Base-by-base conservation (phyloP, 2,888 invertebrate species). In the Lathronympha strigana region DNA sequence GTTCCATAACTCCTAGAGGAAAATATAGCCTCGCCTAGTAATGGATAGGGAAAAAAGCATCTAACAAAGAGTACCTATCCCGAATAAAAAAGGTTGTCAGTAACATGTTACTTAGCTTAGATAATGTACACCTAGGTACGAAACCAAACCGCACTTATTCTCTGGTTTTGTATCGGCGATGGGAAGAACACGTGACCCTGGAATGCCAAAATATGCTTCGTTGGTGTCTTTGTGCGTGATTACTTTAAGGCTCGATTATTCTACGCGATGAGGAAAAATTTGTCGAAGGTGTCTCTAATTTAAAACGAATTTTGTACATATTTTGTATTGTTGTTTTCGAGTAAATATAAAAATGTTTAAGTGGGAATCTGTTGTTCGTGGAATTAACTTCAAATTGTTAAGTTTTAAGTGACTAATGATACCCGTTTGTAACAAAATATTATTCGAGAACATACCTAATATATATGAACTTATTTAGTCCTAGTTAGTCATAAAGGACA, bases 231-330 rank as follows among this genome's bases (percentile, higher is more conserved):
- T 66, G 61, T 66, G 60, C 49, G 47, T 54, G 66, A 66, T 66
- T 61, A 31, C 25, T 38, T 66, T 66, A 66, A 54, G 66, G 15
- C 38, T 66, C 66, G 66, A 66, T 66, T 61, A 66, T 66, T 66
- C 61, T 66, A 45, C 23, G 61, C 54, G 47, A 61, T 17, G 23
- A 36, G n/a, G 40, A 43, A 54, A 40, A 53, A 53, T 53, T 40
- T 47, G 33, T 6, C 38, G 11, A 60, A 60, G 64, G 58, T 60
- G 51, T 64, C 49, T 15, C 38, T 53, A 43, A 51, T 45, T 47
- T 43, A 62, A 45, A 62, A 54, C 43, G 33, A 51, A 45, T 36
- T 23, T 54, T 13, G 43, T 15, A 33, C 6, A 51, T 21, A 28
- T 40, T 51, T 51, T 36, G 40, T 51, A 1, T 31, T 47, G 28